These are phyloP conservation scores for Apis florea DNA, from an alignment of 1,140 invertebrate species.

Conservation along the genomic window DNA sequence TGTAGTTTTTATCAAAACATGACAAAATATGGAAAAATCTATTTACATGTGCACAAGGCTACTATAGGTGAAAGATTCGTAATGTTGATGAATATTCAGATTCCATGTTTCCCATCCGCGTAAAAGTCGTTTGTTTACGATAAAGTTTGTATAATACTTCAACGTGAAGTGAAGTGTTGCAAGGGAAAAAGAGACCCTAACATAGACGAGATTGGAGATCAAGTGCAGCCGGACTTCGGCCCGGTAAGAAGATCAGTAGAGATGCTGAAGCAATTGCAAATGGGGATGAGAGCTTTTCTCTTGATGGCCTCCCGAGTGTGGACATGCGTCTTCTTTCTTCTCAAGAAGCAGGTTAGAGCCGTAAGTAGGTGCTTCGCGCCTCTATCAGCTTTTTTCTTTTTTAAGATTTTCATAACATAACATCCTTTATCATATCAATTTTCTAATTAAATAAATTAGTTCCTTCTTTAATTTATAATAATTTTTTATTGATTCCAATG, in stretches of 20 bases:
- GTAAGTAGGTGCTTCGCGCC: conserved; percentile 85
- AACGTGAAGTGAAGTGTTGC: conserved; percentile 37
- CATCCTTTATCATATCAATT: not conserved
- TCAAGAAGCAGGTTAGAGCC: conserved; percentile 96
- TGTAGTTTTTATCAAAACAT: conserved; percentile 53
- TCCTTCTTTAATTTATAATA: not conserved
- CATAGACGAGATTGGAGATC: conserved; percentile 61
- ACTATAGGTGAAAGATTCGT: conserved; percentile 12
- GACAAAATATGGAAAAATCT: conserved; percentile 43
- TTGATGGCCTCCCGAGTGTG: conserved; percentile 97
- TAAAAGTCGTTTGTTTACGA: conserved; percentile 55
- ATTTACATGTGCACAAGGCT: conserved; percentile 35
- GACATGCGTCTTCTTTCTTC: conserved; percentile 98
- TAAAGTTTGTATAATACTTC: conserved; percentile 38
- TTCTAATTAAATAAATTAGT: not conserved
- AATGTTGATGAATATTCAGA: conserved; percentile 41
- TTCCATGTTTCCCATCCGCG: conserved; percentile 24
- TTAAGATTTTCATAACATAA: conserved; percentile 32
- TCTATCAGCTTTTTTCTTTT: conserved; percentile 49
- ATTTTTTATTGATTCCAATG: not conserved
- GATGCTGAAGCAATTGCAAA: conserved; percentile 98
- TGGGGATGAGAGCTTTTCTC: conserved; percentile 97
- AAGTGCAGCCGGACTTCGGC: conserved; percentile 73
- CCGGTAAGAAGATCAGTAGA: conserved; percentile 74
- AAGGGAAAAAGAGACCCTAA: conserved; percentile 41